Evolutionary conservation across 1,140 invertebrate genomes (phyloP), one percentile per base, ranked within the genome.

Genomic region (Diabrotica virgifera): DNA sequence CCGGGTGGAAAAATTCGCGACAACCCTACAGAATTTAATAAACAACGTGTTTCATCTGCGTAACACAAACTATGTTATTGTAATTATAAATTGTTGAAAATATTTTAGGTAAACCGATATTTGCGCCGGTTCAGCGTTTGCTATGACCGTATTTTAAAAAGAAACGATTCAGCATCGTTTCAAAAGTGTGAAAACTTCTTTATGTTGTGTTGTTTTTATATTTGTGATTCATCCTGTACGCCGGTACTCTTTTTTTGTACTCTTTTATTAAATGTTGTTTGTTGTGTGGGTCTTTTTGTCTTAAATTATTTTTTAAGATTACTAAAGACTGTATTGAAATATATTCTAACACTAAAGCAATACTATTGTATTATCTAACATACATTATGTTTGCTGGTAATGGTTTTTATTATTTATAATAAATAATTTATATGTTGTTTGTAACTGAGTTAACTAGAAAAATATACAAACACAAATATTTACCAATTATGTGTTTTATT

Each of bases 311-410:
- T 46, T 46, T 70, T 70, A 70, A 68, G 68, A 67, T 56, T 55
- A 56, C 52, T 69, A 10, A 68, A 68, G 66, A 64, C 66, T 64
- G 36, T 50, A 59, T 52, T 50, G 66, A 56, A 63, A 59, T 66
- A 60, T 70, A 67, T 69, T 64, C 13, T 62, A 60, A 65, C 65
- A 61, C 14, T 67, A 64, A 68, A 72, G 70, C 70, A 72, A 72
- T 72, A 70, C 66, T 72, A 64, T 63, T 72, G 70, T 72, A 70
- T 72, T 67, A 52, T 70, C 38, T 66, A 68, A 68, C 67, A 72
- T 67, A 70, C 65, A 70, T 64, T 64, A 70, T 70, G 62, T 72
- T 72, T 72, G 70, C 70, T 70, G 70, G 70, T 65, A 72, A 64
- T 63, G 68, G 70, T 67, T 70, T 62, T 62, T 62, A n/a, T 36